Evolutionary conservation across 2,888 invertebrate genomes (phyloP), one percentile per base, ranked within the genome.

Genomic region (Oscheius onirici): DNA sequence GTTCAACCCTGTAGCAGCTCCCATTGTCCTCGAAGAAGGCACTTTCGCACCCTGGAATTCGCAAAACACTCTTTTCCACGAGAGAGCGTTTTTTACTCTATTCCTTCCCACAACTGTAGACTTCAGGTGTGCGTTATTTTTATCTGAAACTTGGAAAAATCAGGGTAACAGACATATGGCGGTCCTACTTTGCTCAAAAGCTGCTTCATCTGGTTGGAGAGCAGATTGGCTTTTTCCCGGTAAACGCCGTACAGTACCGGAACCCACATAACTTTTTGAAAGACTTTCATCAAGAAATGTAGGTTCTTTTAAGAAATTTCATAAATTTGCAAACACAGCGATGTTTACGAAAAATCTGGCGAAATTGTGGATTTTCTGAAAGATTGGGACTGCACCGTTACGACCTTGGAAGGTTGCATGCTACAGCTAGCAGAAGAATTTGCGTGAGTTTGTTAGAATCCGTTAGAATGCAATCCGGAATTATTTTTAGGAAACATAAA

Each of bases 11-110:
- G 73, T 75, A 66, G 75, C 78, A 0, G 77, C 81, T 8, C 78
- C 79, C 1, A 73, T 81, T 40, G 55, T 70, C 2, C 44, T 81
- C 10, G 54, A 67, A n/a, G 17, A 11, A 68, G 74, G 71, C 13
- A 74, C 75, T 0, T 80, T 75, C 63, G 65, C 81, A 10, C 81
- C 81, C 15, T 79, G 76, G 75, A 81, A 81, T 49, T 79, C 79
- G 1, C 81, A 79, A 54, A 81, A 81, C 54, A 81, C 81, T 6
- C 63, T 81, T 0, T 81, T 81, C 72, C 69, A 76, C 41, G 67
- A 68, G 11, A 46, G 63, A 2, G 79, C 81, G 0, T 81, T 81
- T 60, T 78, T 77, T 63, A 77, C 75, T 10, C 43, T 81, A 5
- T 75, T 77, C 51, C 66, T 81, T 2, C 81, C 81, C 3, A 74